These are phyloP conservation scores for Laspeyria flexula DNA, from an alignment of 2,888 invertebrate species.

Conservation along the genomic window DNA sequence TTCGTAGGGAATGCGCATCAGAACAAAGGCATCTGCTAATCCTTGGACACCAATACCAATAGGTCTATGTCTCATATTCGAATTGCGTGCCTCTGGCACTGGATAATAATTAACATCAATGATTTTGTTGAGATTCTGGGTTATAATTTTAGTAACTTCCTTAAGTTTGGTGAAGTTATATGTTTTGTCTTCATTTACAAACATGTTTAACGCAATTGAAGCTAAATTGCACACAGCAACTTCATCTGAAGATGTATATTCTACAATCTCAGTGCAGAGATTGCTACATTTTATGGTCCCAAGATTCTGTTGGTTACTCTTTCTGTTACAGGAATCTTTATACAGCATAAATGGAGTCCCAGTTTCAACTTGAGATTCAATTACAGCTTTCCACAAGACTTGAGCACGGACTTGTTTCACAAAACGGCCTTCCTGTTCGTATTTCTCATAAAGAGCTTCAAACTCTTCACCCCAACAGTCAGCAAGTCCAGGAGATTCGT, in stretches of 20 bases:
- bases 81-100: constrained; percentile 93
- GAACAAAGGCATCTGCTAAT: constrained; percentile 97
- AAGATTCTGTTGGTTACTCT: constrained; percentile 98
- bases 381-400: constrained; percentile 96
- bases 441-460: constrained; percentile 93
- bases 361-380: constrained; percentile 98
- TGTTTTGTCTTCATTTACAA: constrained; percentile 91
- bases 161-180: constrained; percentile 96
- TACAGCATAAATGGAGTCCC: constrained; percentile 99
- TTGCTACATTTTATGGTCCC: constrained; percentile 99
- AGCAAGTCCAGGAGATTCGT: constrained; percentile 94
- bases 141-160: constrained; percentile 94
- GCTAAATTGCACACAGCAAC: constrained; percentile 99
- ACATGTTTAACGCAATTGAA: constrained; percentile 98
- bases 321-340: constrained; percentile 98
- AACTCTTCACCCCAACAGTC: constrained; percentile 99
- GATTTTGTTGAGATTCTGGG: constrained; percentile 97
- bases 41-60: constrained; percentile 99
- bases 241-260: constrained; percentile 97
- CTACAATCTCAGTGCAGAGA: constrained; percentile 98
- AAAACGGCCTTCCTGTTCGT: constrained; percentile 92
- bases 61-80: constrained; percentile 95
- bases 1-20: constrained; percentile 97
- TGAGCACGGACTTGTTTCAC: constrained; percentile 92
- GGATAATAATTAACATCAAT: constrained; percentile 99